phyloP scores from a whole-genome alignment of 2,113 vertebrate genomes.

The Polypterus bichir region DNA sequence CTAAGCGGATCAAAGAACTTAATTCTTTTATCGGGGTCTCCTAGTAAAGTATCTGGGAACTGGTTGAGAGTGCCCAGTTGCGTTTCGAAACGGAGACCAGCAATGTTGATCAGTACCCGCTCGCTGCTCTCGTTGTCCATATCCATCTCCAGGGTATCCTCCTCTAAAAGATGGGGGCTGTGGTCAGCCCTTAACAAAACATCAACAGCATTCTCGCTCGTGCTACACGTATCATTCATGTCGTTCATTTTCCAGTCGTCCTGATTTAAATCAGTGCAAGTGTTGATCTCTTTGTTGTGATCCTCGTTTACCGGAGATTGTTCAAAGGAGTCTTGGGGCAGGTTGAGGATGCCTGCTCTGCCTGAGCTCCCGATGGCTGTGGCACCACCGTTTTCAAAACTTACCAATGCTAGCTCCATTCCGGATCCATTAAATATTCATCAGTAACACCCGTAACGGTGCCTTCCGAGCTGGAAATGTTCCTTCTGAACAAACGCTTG shows the following conservation, averaged over 20 bases:
- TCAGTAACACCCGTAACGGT: constrained; percentile 31
- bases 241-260: constrained; percentile 50
- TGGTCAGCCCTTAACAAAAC: constrained; percentile 58
- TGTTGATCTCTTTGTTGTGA: constrained; percentile 40
- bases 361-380: constrained; percentile 42
- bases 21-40: constrained; percentile 78
- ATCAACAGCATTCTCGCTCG: constrained; percentile 52
- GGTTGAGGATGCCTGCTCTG: constrained; percentile 43
- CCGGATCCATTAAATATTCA: constrained; percentile 44
- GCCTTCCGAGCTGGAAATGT: constrained; percentile 23
- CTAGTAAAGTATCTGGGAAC: constrained; percentile 84
- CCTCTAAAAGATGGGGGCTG: constrained; percentile 57
- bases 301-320: constrained; percentile 37
- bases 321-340: constrained; percentile 36
- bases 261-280: constrained; percentile 29
- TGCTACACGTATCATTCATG: constrained; percentile 55
- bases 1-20: constrained; percentile 89
- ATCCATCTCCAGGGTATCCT: constrained; percentile 52
- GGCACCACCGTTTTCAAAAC: constrained; percentile 71
- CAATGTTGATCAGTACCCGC: constrained; percentile 87
- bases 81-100: constrained; percentile 84
- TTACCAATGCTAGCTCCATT: constrained; percentile 83
- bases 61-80: constrained; percentile 87
- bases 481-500: constrained; percentile 17
- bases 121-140: constrained; percentile 50